phyloP scores from a whole-genome alignment of 2,113 vertebrate species.

The Peromyscus polionotus region DNA sequence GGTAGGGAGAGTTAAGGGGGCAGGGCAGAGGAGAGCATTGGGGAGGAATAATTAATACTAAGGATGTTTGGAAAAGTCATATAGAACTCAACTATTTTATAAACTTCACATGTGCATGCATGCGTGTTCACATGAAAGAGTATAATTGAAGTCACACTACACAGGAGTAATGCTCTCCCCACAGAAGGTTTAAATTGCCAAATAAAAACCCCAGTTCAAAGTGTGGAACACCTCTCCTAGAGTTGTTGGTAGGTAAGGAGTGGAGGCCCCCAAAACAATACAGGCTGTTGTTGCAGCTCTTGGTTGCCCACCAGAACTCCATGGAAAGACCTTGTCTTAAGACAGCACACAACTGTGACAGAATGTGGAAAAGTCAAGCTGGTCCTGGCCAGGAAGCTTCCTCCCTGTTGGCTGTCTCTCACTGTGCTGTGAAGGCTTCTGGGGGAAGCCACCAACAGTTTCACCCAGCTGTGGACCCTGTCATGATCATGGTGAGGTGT shows the following conservation, averaged over 20 bases:
- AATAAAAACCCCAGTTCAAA: background rate
- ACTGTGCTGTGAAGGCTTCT: background rate
- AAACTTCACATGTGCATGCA: background rate
- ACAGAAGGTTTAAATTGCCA: background rate
- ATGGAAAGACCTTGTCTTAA: background rate
- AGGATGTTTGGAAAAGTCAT: background rate
- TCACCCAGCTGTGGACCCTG: background rate
- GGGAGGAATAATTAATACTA: background rate
- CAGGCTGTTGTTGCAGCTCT: background rate
- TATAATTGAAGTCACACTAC: background rate
- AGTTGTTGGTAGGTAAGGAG: background rate
- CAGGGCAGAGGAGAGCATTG: background rate
- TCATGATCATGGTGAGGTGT: background rate
- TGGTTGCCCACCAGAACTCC: background rate
- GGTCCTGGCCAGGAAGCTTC: background rate
- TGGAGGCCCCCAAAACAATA: background rate
- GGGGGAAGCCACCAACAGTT: background rate
- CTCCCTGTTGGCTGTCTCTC: background rate
- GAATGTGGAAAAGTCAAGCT: background rate
- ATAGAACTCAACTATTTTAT: background rate
- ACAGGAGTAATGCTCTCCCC: background rate
- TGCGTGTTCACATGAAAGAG: background rate
- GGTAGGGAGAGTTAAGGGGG: background rate
- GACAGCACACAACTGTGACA: background rate
- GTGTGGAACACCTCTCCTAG: background rate